A percentile compares a stretch with the other conserved stretches of the same genome.
Evolutionary conservation across 2,113 vertebrate genomes (phyloP).

Genomic region (Sinocyclocheilus maitianheensis): DNA sequence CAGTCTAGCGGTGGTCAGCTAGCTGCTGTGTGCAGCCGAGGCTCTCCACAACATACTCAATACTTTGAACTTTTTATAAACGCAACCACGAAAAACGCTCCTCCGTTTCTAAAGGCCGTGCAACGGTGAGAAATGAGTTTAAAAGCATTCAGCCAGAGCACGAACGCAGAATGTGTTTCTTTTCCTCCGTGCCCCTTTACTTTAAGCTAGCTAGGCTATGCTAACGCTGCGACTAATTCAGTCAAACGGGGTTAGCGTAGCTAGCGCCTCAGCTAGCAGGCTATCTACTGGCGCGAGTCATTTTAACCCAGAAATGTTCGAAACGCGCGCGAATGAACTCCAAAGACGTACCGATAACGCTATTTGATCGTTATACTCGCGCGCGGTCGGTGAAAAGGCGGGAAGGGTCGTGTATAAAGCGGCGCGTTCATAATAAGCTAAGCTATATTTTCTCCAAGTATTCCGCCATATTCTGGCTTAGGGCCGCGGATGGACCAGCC

Average conservation of each 20-base stretch:
- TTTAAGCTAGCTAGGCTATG: conserved; percentile 43
- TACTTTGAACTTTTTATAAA: not conserved
- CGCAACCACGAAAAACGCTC: not conserved
- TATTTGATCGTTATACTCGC: conserved; percentile 49
- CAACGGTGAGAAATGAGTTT: not conserved
- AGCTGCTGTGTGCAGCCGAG: conserved; percentile 33
- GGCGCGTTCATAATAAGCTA: conserved; percentile 66
- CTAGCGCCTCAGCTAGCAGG: conserved; percentile 66
- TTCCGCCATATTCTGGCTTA: conserved; percentile 87
- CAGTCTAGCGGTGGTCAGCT: conserved; percentile 36
- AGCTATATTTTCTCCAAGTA: conserved; percentile 77
- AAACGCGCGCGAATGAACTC: conserved; percentile 23
- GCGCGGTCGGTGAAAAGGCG: not conserved
- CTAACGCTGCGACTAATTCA: conserved; percentile 57
- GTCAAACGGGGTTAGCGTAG: conserved; percentile 62
- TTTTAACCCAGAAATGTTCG: conserved; percentile 20
- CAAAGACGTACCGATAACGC: conserved; percentile 49
- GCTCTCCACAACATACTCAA: conserved; percentile 47
- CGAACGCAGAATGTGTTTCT: not conserved
- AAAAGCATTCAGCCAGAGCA: not conserved
- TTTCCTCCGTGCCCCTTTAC: conserved; percentile 18
- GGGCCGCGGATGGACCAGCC: conserved; percentile 73
- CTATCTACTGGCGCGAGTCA: conserved; percentile 63
- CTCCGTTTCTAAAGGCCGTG: not conserved
- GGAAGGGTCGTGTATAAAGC: not conserved